These are phyloP conservation scores for Parascotia fuliginaria DNA, from an alignment of 2,888 invertebrate genomes.

Conservation along the genomic window DNA sequence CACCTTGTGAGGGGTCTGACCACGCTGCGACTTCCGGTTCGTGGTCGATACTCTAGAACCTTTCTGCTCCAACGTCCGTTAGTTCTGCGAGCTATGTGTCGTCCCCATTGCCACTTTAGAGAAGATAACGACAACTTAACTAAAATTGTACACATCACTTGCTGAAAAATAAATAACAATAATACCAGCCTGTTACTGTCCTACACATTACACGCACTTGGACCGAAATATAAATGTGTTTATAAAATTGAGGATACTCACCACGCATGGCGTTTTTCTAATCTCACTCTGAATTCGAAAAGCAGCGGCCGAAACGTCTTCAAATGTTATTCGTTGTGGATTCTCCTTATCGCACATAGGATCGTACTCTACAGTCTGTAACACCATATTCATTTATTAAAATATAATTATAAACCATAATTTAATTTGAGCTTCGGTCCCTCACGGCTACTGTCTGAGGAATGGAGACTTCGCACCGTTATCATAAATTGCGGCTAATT, in stretches of 20 bases:
- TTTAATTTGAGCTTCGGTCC: constrained; percentile 24
- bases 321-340: constrained; percentile 91
- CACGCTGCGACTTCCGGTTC: too few relatives aligned
- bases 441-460: constrained; percentile 30
- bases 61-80: too few relatives aligned
- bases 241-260: too few relatives aligned
- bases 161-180: too few relatives aligned
- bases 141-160: too few relatives aligned
- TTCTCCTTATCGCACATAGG: constrained; percentile 88
- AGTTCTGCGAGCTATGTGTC: too few relatives aligned
- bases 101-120: too few relatives aligned
- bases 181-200: too few relatives aligned
- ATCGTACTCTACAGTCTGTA: constrained; percentile 77
- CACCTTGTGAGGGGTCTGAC: too few relatives aligned
- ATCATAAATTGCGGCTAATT: constrained; percentile 29
- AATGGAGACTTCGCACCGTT: constrained; percentile 39
- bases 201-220: background rate
- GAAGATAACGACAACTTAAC: too few relatives aligned
- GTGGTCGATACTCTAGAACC: too few relatives aligned
- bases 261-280: constrained; percentile 94
- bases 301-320: constrained; percentile 95
- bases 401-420: constrained; percentile 16
- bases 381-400: constrained; percentile 61
- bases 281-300: constrained; percentile 94
- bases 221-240: too few relatives aligned